These are phyloP conservation scores for Brienomyrus brachyistius DNA, from an alignment of 2,113 vertebrate genomes.

Conservation along the genomic window DNA sequence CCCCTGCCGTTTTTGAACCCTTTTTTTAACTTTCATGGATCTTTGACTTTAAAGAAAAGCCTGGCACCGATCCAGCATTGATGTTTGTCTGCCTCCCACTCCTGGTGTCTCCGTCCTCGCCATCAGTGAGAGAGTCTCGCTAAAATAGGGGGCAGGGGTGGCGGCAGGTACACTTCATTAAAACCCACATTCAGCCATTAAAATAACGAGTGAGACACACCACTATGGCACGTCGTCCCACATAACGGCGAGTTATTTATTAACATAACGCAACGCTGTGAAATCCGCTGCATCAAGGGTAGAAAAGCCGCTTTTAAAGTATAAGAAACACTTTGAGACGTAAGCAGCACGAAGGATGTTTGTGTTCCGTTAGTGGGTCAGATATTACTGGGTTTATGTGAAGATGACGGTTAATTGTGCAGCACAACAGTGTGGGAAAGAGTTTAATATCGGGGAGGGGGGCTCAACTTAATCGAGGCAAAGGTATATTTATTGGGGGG, in stretches of 20 bases:
- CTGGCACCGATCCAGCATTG: slow-evolving; percentile 9
- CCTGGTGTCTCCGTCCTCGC: neutral
- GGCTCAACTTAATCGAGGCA: neutral
- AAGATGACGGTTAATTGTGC: neutral
- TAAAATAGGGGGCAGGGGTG: neutral
- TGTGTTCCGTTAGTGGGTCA: neutral
- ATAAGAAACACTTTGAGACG: neutral
- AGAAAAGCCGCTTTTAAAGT: neutral
- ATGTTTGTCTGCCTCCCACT: slow-evolving; percentile 11
- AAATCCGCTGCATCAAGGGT: neutral
- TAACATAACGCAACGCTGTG: neutral
- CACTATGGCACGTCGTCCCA: neutral
- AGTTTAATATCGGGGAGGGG: neutral
- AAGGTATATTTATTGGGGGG: neutral
- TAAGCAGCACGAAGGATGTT: neutral
- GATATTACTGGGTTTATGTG: neutral
- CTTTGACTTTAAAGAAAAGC: slow-evolving; percentile 18
- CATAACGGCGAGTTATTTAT: neutral
- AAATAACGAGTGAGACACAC: neutral
- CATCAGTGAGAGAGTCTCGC: neutral
- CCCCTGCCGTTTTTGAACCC: neutral
- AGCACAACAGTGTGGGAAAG: neutral
- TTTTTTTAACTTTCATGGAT: slow-evolving; percentile 16
- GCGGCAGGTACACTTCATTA: neutral
- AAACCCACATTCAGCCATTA: neutral